Conservation (phyloP, 2,113 vertebrate genomes). For the Ophiodon elongatus region DNA sequence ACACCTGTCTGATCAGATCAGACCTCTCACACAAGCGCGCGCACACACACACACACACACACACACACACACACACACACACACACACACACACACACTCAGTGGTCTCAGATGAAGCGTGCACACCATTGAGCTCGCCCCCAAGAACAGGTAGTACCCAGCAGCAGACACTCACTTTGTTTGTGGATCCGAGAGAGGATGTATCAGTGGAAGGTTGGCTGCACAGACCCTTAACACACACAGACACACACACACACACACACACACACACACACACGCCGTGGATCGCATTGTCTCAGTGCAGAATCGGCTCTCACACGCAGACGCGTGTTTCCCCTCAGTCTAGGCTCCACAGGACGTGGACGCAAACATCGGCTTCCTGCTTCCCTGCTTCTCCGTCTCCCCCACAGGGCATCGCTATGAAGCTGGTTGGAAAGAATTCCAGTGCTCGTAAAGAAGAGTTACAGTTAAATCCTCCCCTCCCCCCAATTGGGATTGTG, state of each 20-base stretch:
- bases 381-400: conserved; percentile 24
- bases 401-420: conserved; percentile 31
- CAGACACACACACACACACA: not conserved
- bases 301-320: conserved; percentile 23
- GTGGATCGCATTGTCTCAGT: conserved; percentile 37
- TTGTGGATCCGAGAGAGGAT: conserved; percentile 32
- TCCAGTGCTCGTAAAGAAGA: conserved; percentile 3
- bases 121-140: conserved; percentile 20
- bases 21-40: not conserved
- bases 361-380: conserved; percentile 32
- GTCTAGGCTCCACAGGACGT: conserved; percentile 34
- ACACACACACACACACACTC: conserved; percentile 6
- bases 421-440: conserved; percentile 10
- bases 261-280: not conserved
- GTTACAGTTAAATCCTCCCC: not conserved
- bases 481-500: not conserved
- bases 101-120: conserved; percentile 9
- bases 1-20: conserved; percentile 20
- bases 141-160: conserved; percentile 22
- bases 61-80: conserved; percentile 2
- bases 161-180: conserved; percentile 21
- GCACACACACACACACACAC: conserved; percentile 6
- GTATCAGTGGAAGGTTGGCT: conserved; percentile 46
- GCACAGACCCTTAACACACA: conserved; percentile 56
- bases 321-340: conserved; percentile 15